These are phyloP conservation scores for Synergus laeviventris DNA, from an alignment of 2,888 invertebrate species.

Conservation along the genomic window DNA sequence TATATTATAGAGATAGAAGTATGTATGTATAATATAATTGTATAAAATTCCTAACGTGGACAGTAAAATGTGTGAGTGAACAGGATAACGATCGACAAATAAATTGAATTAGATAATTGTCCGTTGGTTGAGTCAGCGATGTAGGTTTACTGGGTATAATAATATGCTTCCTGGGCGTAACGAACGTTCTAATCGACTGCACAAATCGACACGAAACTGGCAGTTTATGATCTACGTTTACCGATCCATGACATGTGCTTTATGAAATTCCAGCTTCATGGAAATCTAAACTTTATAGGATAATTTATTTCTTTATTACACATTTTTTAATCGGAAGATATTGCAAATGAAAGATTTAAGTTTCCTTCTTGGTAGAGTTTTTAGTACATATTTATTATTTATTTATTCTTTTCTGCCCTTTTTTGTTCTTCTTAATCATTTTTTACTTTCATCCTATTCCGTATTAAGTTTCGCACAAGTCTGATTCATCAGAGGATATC, in stretches of 20 bases:
- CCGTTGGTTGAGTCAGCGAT: conserved; percentile 22
- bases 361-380: too few species aligned
- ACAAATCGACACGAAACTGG: not conserved
- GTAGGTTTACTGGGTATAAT: conserved; percentile 54
- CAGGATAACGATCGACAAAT: conserved; percentile 36
- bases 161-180: conserved; percentile 56
- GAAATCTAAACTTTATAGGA: not conserved
- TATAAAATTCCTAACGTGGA: not conserved
- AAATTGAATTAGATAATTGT: conserved; percentile 55
- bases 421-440: too few species aligned
- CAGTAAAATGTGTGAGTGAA: not conserved
- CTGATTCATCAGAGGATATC: not conserved
- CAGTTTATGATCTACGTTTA: not conserved
- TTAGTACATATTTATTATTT: too few species aligned
- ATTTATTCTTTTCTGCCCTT: not conserved
- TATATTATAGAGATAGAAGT: not conserved
- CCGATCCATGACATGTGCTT: not conserved
- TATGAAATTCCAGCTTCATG: not conserved
- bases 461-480: not conserved
- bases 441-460: too few species aligned
- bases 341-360: too few species aligned
- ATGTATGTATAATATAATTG: not conserved
- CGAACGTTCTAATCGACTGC: not conserved
- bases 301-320: not conserved
- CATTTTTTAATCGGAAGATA: not conserved